These are phyloP conservation scores for Ophioderma brevispina DNA, from an alignment of 35 echinoderm and acorn worm species.

Conservation along the genomic window DNA sequence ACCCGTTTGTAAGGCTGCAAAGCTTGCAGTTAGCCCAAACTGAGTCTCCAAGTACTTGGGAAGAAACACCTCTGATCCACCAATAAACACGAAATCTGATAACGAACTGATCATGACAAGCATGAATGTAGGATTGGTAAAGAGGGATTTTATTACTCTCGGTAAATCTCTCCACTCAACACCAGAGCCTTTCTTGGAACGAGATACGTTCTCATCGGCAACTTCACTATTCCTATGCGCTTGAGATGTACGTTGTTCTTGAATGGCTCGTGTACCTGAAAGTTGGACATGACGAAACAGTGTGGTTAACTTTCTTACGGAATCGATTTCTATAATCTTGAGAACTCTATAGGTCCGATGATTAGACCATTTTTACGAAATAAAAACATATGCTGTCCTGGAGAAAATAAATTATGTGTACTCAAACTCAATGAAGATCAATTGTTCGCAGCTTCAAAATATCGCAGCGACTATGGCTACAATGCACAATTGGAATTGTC, in stretches of 20 bases:
- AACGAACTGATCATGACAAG: not conserved
- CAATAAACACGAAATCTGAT: not conserved
- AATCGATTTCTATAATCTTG: not conserved
- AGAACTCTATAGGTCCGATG: not conserved
- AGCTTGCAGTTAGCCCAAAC: slow-evolving; percentile 21
- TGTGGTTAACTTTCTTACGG: too few species aligned
- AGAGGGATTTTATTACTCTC: not conserved
- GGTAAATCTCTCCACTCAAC: not conserved
- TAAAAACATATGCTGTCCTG: not conserved
- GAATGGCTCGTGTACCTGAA: not conserved
- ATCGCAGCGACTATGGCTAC: not conserved
- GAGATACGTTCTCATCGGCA: too few species aligned
- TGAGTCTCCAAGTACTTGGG: slow-evolving; percentile 32
- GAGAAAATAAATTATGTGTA: not conserved
- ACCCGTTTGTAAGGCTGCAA: slow-evolving; percentile 28
- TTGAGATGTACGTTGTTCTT: not conserved
- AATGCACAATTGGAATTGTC: not conserved
- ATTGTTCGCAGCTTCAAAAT: not conserved
- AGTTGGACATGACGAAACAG: not conserved
- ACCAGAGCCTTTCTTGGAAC: slow-evolving; percentile 11
- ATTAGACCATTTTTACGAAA: not conserved
- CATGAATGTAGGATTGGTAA: slow-evolving; percentile 20
- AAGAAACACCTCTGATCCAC: not conserved
- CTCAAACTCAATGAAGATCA: not conserved
- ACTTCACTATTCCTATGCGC: not conserved